A percentile compares a stretch with the other conserved stretches of the same genome.
Conservation (phyloP, 2,888 invertebrate species). For the Penaeus monodon region DNA sequence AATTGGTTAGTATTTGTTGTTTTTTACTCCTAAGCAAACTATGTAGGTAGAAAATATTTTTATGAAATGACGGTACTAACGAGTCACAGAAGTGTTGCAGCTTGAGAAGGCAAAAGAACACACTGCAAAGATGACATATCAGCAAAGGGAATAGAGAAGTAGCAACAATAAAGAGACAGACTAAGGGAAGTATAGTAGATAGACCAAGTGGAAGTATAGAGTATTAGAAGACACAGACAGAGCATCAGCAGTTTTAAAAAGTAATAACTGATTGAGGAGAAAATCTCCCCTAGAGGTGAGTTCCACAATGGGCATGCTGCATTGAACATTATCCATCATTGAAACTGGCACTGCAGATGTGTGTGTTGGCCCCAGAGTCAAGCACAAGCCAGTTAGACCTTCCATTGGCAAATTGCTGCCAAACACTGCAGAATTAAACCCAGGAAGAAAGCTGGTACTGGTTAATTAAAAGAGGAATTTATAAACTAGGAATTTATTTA, state of each 20-base stretch:
- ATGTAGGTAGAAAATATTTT: no score
- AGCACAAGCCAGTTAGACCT: conserved; percentile 87
- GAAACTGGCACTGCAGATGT: conserved; percentile 98
- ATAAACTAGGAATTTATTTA: neutral
- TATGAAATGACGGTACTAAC: no score
- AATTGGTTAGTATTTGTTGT: no score
- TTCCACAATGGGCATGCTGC: conserved; percentile 83
- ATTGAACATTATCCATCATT: conserved; percentile 96
- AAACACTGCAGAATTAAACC: conserved; percentile 97
- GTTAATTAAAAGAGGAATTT: conserved; percentile 74
- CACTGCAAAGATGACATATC: no score
- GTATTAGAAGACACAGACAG: no score
- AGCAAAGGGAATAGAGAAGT: no score
- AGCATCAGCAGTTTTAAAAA: conserved; percentile 48
- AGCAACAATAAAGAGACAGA: no score
- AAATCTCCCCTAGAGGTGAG: conserved; percentile 96
- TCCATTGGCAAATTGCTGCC: conserved; percentile 98
- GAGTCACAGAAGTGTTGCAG: no score
- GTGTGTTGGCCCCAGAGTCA: conserved; percentile 96
- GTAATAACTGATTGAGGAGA: conserved; percentile 74
- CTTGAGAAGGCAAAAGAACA: no score
- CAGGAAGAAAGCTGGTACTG: conserved; percentile 97
- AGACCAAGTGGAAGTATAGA: no score
- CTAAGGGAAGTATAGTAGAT: no score
- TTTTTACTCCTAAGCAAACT: no score